Base-by-base conservation (phyloP, 2,113 vertebrate species). In the Oxygymnocypris stewartii region DNA sequence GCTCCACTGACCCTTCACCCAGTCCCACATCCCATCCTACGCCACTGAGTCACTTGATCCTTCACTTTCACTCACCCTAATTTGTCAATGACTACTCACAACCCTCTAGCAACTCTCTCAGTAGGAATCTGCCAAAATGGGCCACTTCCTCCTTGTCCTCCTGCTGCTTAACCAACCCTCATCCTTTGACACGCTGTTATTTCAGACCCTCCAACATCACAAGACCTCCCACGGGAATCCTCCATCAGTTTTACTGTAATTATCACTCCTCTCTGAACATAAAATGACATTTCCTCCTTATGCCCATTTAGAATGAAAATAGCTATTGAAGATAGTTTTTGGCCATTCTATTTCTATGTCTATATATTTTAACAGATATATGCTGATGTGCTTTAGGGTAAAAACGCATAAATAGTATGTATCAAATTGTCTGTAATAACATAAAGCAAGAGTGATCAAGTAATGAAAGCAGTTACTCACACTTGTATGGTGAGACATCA, bases 11-110 rank as follows among this genome's bases (percentile, higher is more conserved):
- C 78, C 87, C 74, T 31, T 31, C 28, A 31, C 28, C 28, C 28
- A 83, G 79, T 90, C 67, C 79, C 10, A 67, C 23, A 88, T 65
- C 71, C 44, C 61, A 74, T 89, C 87, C 47, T 79, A 28, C 61
- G 82, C 57, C 81, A 84, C 57, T n/a, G 73, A 77, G 57, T 87
- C 51, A 47, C 31, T 51, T 67, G 18, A 79, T 67, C 74, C 40
- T 54, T 51, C 84, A 13, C 54, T 81, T 73, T 73, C 42, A 63
- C 75, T 75, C 61, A 16, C 49, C 81, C 49, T n/a, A 14, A 59
- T 82, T 88, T 75, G 18, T 85, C 82, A 40, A 82, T 89, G 78
- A 78, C 82, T 78, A 71, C 49, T 47, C 85, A 76, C 71, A 69
- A 37, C 59, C 69, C 49, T 76, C 82, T 77, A 76, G 59, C 77